Percentiles rank a stretch among this genome's conserved stretches.
These are phyloP conservation scores for Pterobdella sp. DNA, from an alignment of 2,888 invertebrate species.

Conservation along the genomic window DNA sequence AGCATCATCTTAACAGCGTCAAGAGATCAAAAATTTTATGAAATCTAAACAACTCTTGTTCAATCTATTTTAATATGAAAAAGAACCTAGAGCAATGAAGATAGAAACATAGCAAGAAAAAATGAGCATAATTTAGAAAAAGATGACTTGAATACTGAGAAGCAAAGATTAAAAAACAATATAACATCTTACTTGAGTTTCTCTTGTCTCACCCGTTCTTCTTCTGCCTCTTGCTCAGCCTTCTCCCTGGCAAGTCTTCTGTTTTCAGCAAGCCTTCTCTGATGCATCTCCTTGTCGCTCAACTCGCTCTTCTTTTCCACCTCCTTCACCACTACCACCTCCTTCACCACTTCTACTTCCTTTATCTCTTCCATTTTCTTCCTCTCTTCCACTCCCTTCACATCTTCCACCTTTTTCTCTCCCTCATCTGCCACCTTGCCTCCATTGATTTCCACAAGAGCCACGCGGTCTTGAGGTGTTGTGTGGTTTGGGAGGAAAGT, in stretches of 20 bases:
- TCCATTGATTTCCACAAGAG: neutral
- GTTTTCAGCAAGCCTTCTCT: slow-evolving; percentile 82
- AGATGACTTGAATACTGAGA: neutral
- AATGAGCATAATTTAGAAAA: neutral
- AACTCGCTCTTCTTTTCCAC: slow-evolving; percentile 15
- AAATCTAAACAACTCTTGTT: neutral
- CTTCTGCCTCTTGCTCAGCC: slow-evolving; percentile 79
- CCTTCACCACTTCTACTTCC: slow-evolving; percentile 14
- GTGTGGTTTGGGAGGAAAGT: too few species aligned
- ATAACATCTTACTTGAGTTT: slow-evolving; percentile 48
- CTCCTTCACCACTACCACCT: slow-evolving; percentile 29
- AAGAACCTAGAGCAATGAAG: neutral
- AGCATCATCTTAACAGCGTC: too few species aligned
- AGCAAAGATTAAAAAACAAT: neutral
- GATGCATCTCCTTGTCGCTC: slow-evolving; percentile 47
- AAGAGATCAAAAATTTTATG: neutral
- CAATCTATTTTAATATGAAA: neutral
- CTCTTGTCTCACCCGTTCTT: slow-evolving; percentile 62
- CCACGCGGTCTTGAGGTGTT: too few species aligned
- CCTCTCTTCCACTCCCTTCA: slow-evolving; percentile 33
- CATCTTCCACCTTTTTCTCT: slow-evolving; percentile 10
- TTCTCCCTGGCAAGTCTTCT: slow-evolving; percentile 79
- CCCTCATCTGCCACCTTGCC: slow-evolving; percentile 11
- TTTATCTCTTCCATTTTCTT: slow-evolving; percentile 63
- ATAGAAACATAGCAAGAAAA: neutral